Percentiles rank a stretch among this genome's conserved stretches.
Conservation (phyloP, 2,797 vertebrate genomes). For the Oryzias sinensis region DNA sequence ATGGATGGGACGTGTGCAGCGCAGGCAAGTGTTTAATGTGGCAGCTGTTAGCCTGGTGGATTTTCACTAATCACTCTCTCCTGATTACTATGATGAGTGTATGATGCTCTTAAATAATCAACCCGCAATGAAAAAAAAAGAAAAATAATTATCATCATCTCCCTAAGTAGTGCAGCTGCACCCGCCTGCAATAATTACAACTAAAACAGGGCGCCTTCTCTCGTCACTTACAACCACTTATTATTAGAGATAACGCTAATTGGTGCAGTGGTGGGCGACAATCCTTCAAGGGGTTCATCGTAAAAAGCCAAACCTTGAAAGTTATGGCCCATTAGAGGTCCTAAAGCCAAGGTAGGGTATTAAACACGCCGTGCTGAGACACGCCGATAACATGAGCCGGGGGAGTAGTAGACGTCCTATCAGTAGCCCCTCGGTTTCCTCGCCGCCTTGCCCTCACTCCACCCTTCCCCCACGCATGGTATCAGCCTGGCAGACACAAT, state of each 20-base stretch:
- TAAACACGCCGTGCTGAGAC: slow-evolving; percentile 64
- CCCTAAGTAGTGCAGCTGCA: slow-evolving; percentile 81
- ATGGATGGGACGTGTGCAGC: slow-evolving; percentile 68
- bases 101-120: slow-evolving; percentile 85
- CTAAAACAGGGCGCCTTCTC: slow-evolving; percentile 76
- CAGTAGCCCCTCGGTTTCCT: slow-evolving; percentile 63
- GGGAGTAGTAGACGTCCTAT: slow-evolving; percentile 71
- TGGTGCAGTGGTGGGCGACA: slow-evolving; percentile 73
- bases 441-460: slow-evolving; percentile 63
- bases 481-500: slow-evolving; percentile 95
- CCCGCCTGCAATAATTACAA: slow-evolving; percentile 80
- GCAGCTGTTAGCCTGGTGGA: slow-evolving; percentile 81
- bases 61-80: slow-evolving; percentile 82
- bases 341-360: slow-evolving; percentile 69
- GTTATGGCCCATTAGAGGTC: slow-evolving; percentile 72
- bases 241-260: slow-evolving; percentile 80
- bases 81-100: slow-evolving; percentile 83
- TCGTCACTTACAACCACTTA: slow-evolving; percentile 79
- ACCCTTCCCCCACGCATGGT: slow-evolving; percentile 68
- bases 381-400: slow-evolving; percentile 62
- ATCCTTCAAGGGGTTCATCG: slow-evolving; percentile 70
- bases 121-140: slow-evolving; percentile 74
- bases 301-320: slow-evolving; percentile 73
- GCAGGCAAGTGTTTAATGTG: slow-evolving; percentile 80
- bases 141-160: slow-evolving; percentile 83